Percentiles rank a stretch among this genome's conserved stretches.
These are phyloP conservation scores for Mustela lutreola DNA, from an alignment of 2,113 vertebrate species.

Conservation along the genomic window DNA sequence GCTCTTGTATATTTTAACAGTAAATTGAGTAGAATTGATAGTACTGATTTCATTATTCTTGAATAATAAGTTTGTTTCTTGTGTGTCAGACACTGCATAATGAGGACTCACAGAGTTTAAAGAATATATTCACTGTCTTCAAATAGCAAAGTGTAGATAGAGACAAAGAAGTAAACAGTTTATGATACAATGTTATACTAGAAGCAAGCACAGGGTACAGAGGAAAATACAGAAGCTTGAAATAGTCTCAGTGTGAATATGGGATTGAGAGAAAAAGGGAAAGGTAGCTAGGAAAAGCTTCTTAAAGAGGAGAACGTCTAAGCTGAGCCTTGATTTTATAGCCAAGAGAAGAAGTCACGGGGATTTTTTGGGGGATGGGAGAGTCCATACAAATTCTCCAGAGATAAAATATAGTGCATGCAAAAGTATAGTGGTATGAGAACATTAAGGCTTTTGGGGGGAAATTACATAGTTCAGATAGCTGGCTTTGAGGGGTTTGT, in stretches of 20 bases:
- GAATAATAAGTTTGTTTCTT: constrained; percentile 45
- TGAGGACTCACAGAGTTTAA: not conserved
- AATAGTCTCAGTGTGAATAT: not conserved
- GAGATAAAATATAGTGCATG: not conserved
- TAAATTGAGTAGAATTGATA: constrained; percentile 43
- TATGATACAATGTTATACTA: not conserved
- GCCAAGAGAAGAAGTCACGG: not conserved
- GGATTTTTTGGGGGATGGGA: not conserved
- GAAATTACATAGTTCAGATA: not conserved
- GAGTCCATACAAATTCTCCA: constrained; percentile 37
- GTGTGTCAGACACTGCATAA: not conserved
- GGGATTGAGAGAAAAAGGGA: constrained; percentile 31
- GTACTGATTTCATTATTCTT: constrained; percentile 50
- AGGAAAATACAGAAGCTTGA: not conserved
- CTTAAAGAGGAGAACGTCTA: not conserved
- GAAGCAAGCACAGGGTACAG: not conserved
- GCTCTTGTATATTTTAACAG: constrained; percentile 39
- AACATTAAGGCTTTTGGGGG: not conserved
- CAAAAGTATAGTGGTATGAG: not conserved
- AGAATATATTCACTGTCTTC: constrained; percentile 32
- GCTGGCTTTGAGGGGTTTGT: not conserved
- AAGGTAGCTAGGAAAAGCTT: constrained; percentile 26
- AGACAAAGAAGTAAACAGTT: not conserved
- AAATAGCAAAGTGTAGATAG: constrained; percentile 23
- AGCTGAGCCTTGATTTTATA: constrained; percentile 58